These are phyloP conservation scores for Indicator indicator DNA, from an alignment of 2,113 vertebrate genomes.

Conservation along the genomic window DNA sequence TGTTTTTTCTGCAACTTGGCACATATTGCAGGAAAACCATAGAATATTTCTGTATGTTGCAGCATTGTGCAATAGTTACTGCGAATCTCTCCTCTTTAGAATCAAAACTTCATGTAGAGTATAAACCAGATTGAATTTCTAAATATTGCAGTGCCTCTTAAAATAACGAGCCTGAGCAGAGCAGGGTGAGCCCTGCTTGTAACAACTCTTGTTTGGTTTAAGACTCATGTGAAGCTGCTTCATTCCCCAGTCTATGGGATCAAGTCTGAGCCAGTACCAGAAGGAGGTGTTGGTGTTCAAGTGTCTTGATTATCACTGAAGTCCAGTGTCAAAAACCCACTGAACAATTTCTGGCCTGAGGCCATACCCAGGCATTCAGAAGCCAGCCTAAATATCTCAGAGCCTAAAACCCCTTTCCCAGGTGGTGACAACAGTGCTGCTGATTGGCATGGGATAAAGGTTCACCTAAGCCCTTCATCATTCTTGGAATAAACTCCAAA, in stretches of 20 bases:
- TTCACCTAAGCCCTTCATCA: not conserved
- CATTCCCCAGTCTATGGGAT: not conserved
- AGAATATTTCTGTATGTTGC: not conserved
- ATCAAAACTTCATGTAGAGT: not conserved
- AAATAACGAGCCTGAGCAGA: not conserved
- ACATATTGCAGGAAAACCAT: not conserved
- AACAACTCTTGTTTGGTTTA: not conserved
- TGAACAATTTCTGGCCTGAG: not conserved
- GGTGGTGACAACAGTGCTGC: fast-evolving
- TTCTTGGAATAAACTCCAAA: not conserved
- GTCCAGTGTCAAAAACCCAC: not conserved
- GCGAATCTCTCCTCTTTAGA: not conserved
- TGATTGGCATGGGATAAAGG: not conserved
- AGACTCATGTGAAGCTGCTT: not conserved
- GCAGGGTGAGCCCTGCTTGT: not conserved
- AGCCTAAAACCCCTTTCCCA: not conserved
- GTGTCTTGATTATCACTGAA: not conserved
- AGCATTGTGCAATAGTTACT: not conserved
- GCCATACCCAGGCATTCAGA: not conserved
- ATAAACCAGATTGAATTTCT: not conserved
- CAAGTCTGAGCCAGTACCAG: not conserved
- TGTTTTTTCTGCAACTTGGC: constrained; percentile 42
- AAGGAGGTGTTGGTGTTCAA: not conserved
- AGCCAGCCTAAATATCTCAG: not conserved
- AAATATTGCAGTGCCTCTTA: not conserved